phyloP scores from a whole-genome alignment of 2,113 vertebrate species.

The Gorsachius goisagi region DNA sequence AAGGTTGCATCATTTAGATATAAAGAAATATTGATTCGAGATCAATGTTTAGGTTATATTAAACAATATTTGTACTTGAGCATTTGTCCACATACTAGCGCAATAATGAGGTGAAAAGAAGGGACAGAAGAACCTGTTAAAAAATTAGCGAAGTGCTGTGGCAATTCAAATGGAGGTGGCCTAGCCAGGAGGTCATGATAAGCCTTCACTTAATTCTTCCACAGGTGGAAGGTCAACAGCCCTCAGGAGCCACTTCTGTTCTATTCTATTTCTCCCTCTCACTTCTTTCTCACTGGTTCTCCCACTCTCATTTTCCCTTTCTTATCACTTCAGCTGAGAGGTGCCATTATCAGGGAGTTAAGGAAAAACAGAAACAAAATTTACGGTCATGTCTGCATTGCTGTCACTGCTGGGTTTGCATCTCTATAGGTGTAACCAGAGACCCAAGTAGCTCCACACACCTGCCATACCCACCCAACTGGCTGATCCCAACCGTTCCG shows the following conservation, averaged over 20 bases:
- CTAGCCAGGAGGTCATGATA: neutral
- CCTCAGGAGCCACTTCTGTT: neutral
- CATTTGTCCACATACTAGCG: neutral
- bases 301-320: neutral
- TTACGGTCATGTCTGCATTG: neutral
- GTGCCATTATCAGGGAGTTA: neutral
- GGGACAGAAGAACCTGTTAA: neutral
- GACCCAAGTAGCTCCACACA: neutral
- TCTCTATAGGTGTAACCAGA: neutral
- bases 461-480: neutral
- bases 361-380: neutral
- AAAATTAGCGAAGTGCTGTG: neutral
- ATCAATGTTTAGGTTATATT: neutral
- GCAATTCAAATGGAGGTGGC: neutral
- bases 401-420: neutral
- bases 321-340: neutral
- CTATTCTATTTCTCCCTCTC: neutral
- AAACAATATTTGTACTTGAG: neutral
- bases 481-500: accelerated
- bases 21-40: neutral
- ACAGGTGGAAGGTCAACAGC: neutral
- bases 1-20: neutral
- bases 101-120: neutral
- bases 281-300: neutral
- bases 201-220: neutral